Evolutionary conservation across 2,888 invertebrate species (phyloP).

Genomic region (Unio delphinus): DNA sequence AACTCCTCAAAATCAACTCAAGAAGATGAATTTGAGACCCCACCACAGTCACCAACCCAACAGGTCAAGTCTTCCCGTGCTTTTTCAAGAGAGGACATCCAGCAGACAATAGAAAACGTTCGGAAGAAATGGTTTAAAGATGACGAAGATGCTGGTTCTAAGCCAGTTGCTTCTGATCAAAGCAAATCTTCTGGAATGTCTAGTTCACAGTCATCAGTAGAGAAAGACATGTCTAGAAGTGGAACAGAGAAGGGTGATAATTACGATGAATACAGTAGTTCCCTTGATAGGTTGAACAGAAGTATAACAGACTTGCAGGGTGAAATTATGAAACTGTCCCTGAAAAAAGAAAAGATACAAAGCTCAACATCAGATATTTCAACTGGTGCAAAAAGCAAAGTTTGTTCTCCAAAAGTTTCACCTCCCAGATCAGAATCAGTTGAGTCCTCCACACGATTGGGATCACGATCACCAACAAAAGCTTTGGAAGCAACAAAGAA

Average conservation of each 20-base stretch:
- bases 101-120: constrained; percentile 63
- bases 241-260: constrained; percentile 14
- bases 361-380: constrained; percentile 9
- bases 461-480: constrained; percentile 31
- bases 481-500: constrained; percentile 17
- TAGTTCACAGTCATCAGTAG: constrained; percentile 12
- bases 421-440: constrained; percentile 1
- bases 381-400: background rate
- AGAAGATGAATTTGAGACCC: constrained; percentile 1
- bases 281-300: constrained; percentile 80
- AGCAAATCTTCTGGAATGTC: constrained; percentile 15
- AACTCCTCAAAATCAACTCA: background rate
- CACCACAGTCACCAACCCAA: constrained; percentile 10
- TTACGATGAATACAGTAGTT: constrained; percentile 56
- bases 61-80: constrained; percentile 20
- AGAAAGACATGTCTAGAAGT: constrained; percentile 4
- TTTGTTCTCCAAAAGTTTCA: constrained; percentile 1
- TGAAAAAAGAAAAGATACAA: constrained; percentile 66
- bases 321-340: constrained; percentile 91
- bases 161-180: background rate
- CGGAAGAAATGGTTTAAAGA: constrained; percentile 61
- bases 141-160: constrained; percentile 25
- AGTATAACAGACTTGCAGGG: constrained; percentile 94
- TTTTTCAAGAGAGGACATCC: constrained; percentile 62
- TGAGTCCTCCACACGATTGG: constrained; percentile 5